Percentiles rank a stretch among this genome's conserved stretches.
Conservation (phyloP, 2,888 invertebrate genomes). For the Bellardia bayeri region DNA sequence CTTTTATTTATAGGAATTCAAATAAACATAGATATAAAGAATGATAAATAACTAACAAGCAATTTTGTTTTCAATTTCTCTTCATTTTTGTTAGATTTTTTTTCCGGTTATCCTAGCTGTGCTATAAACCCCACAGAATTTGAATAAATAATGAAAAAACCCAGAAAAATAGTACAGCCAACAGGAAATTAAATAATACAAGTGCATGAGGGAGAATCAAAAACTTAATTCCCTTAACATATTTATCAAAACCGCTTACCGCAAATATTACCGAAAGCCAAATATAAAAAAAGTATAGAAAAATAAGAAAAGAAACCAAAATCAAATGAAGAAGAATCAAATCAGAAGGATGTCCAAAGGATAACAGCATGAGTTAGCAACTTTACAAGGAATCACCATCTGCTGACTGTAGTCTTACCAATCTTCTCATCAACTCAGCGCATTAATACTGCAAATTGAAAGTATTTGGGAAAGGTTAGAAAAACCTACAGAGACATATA, state of each 20-base stretch:
- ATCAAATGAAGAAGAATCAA: conserved; percentile 27
- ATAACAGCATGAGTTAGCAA: conserved; percentile 57
- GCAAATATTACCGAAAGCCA: conserved; percentile 39
- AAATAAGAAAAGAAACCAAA: conserved; percentile 2
- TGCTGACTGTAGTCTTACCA: background rate
- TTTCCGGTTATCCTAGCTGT: background rate
- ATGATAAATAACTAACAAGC: conserved; percentile 53
- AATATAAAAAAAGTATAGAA: conserved; percentile 3
- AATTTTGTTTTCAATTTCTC: background rate
- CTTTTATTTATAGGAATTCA: background rate
- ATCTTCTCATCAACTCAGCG: background rate
- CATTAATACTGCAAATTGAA: conserved; percentile 60
- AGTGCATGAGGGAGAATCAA: conserved; percentile 31
- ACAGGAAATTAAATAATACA: background rate
- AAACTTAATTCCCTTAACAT: conserved; percentile 69
- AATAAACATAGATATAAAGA: conserved; percentile 41
- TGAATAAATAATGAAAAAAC: conserved; percentile 66
- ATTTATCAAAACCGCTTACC: conserved; percentile 68
- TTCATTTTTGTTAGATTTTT: too few relatives aligned
- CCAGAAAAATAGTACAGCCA: background rate
- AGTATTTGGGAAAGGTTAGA: conserved; percentile 32
- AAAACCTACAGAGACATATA: conserved; percentile 55
- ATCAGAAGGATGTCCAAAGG: background rate
- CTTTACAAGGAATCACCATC: background rate
- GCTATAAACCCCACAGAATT: conserved; percentile 50